Conservation (phyloP, 2,113 vertebrate genomes). For the Sylvia atricapilla region DNA sequence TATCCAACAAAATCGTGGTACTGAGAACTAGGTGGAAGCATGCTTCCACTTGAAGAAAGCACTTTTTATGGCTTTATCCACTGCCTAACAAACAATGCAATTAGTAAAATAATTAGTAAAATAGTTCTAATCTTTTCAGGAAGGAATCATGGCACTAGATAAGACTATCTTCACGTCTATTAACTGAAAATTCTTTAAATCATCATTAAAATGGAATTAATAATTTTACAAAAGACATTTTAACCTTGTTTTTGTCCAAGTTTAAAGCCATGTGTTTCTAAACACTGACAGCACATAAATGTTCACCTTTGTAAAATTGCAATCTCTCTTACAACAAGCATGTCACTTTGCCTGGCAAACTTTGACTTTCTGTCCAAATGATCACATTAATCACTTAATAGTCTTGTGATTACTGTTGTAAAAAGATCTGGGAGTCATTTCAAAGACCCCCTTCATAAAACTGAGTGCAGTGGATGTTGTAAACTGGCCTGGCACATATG, state of each 20-base stretch:
- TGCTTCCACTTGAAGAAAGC: neutral
- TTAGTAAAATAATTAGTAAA: neutral
- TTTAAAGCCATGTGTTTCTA: neutral
- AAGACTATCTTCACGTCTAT: neutral
- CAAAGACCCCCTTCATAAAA: neutral
- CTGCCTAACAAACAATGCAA: neutral
- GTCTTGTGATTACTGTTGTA: neutral
- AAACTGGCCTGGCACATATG: neutral
- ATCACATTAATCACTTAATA: neutral
- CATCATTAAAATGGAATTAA: neutral
- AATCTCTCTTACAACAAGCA: neutral
- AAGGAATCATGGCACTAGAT: neutral
- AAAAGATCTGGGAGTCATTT: conserved; percentile 14
- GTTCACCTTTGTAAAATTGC: neutral
- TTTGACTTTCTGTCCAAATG: conserved; percentile 9
- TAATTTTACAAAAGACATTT: neutral
- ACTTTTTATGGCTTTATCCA: neutral
- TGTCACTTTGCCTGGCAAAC: neutral
- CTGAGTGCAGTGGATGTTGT: neutral
- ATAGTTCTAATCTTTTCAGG: neutral
- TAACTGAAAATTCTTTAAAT: neutral
- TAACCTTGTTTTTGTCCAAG: neutral
- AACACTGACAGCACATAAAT: neutral
- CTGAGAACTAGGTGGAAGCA: neutral
- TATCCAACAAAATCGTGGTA: neutral